Base-by-base conservation (phyloP, 2,888 invertebrate species). In the Glyphotaelius pellucidus region DNA sequence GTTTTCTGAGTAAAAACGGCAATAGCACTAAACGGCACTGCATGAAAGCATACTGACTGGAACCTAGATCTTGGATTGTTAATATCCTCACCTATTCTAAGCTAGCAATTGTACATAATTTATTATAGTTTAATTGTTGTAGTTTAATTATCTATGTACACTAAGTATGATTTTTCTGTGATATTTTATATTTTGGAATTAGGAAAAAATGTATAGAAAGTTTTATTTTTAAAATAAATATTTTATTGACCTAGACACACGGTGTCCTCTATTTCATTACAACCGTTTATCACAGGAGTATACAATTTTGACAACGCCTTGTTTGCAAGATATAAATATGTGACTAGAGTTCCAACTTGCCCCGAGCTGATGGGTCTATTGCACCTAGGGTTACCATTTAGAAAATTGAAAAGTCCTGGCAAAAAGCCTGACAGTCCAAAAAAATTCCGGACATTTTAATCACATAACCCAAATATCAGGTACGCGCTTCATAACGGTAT, bases 181-280 rank as follows among this genome's bases (percentile, higher is more conserved):
- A 86, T 86, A 86, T 42, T 86, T 42, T 15, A 32, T 25, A 83
- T 83, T 81, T 38, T 32, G 32, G 35, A 11, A 35, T 83, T 35
- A 35, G 83, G 81, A 32, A 83, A 83, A 83, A 35, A 7, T 86
- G 86, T 86, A 86, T 86, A 85, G 35, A 86, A 86, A 38, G 15
- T 86, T 30, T 86, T 86, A 86, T 86, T 86, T 86, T 86, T 86
- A 30, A 42, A 86, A 86, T 86, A 86, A 86, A 86, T 86, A 42
- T 42, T 86, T 47, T 86, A 86, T 86, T 86, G 38, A 86, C 9
- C 35, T 67, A 67, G 25, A 67, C 67, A 19, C 52, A 14, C 15
- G 14, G 25, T 19, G 52, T 25, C 9, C 67, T 67, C 9, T 67
- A n/a, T 67, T 67, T 67, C n/a, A 19, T 67, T n/a, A 67, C 67